phyloP scores from a whole-genome alignment of 2,797 vertebrate species.

The Chiroxiphia lanceolata region DNA sequence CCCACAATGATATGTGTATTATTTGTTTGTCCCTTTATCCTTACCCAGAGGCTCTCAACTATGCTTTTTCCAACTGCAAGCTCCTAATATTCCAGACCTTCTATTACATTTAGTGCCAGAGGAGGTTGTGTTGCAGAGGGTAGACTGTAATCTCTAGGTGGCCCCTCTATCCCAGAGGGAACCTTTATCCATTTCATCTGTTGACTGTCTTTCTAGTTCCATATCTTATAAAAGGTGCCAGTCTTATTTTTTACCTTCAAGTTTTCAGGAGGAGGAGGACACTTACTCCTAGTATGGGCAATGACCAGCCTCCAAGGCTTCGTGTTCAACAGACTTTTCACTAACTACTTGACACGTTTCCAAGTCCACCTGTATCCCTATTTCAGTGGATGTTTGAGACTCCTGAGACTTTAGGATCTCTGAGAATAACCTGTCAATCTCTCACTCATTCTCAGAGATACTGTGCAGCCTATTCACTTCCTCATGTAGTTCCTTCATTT shows the following conservation, averaged over 20 bases:
- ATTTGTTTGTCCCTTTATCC: not conserved
- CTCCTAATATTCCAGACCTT: not conserved
- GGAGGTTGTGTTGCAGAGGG: accelerated
- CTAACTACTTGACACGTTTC: not conserved
- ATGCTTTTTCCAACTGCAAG: not conserved
- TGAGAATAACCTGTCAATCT: not conserved
- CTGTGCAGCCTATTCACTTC: not conserved
- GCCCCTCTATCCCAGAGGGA: not conserved
- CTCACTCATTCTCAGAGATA: not conserved
- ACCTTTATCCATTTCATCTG: not conserved
- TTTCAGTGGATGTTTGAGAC: not conserved
- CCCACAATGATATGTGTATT: not conserved
- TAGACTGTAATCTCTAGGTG: not conserved
- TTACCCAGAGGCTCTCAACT: not conserved
- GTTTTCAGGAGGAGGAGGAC: not conserved
- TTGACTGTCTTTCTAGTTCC: not conserved
- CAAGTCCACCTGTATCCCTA: too few relatives aligned
- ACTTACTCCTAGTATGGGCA: not conserved
- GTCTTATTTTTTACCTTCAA: not conserved
- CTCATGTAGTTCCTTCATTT: not conserved
- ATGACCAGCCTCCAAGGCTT: not conserved
- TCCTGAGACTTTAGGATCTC: not conserved
- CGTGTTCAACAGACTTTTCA: not conserved
- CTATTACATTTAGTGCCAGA: not conserved
- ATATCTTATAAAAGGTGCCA: not conserved